Evolutionary conservation across 2,113 vertebrate genomes (phyloP).

Genomic region (Vimba vimba): DNA sequence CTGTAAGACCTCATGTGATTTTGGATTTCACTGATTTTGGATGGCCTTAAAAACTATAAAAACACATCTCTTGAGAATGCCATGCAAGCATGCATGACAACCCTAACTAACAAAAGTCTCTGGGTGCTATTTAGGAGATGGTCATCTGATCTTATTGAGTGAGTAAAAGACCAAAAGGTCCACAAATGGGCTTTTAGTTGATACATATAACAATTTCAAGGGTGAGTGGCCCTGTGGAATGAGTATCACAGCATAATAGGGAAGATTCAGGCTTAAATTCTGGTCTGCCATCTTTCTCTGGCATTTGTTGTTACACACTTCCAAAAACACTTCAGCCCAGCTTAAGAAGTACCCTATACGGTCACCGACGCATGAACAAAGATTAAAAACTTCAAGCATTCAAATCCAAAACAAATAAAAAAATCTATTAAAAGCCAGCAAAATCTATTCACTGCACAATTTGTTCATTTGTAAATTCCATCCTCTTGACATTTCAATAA

Average conservation of each 20-base stretch:
- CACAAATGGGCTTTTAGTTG: conserved; percentile 12
- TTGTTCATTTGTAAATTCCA: background rate
- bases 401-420: background rate
- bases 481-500: background rate
- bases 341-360: background rate
- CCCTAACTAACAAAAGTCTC: conserved; percentile 22
- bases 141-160: conserved; percentile 24
- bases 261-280: conserved; percentile 10
- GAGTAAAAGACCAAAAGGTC: conserved; percentile 7
- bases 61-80: background rate
- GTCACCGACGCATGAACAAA: background rate
- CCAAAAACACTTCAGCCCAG: background rate
- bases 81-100: conserved; percentile 23
- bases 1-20: background rate
- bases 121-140: background rate
- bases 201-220: conserved; percentile 27
- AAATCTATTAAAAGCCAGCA: background rate
- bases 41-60: background rate
- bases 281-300: background rate
- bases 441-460: background rate
- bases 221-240: conserved; percentile 27
- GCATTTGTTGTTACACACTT: background rate
- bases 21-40: conserved; percentile 7
- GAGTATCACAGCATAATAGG: background rate
- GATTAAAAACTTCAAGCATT: background rate